Percentiles rank a stretch among this genome's conserved stretches.
These are phyloP conservation scores for Tipula lateralis DNA, from an alignment of 2,888 invertebrate species.

Conservation along the genomic window DNA sequence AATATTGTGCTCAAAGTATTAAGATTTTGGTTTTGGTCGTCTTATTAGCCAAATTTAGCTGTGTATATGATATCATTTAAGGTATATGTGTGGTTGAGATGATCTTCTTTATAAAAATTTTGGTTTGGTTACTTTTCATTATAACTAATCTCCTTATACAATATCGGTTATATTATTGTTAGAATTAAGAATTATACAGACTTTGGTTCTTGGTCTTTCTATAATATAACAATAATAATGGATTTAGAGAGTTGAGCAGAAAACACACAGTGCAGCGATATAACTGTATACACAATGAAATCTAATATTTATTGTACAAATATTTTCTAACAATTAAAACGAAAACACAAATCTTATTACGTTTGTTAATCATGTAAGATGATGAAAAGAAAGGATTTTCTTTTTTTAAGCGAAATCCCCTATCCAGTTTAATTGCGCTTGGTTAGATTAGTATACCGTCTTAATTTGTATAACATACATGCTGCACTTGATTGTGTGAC, in stretches of 20 bases:
- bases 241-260: background rate
- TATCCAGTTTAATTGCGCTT: background rate
- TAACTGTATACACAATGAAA: background rate
- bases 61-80: background rate
- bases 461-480: background rate
- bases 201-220: background rate
- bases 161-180: background rate
- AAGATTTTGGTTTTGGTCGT: background rate
- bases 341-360: background rate
- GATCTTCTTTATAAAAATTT: background rate
- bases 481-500: background rate
- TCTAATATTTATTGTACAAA: background rate
- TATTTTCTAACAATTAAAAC: slow-evolving; percentile 1
- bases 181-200: background rate
- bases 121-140: slow-evolving; percentile 14
- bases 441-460: background rate
- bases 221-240: background rate
- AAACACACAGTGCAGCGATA: background rate
- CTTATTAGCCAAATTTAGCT: background rate
- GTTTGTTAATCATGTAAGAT: background rate
- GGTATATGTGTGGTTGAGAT: background rate
- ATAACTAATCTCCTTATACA: background rate
- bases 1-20: background rate
- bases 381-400: background rate
- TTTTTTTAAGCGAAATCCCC: background rate